Evolutionary conservation across 1,140 invertebrate species (phyloP).

Genomic region (Tenebrio molitor): DNA sequence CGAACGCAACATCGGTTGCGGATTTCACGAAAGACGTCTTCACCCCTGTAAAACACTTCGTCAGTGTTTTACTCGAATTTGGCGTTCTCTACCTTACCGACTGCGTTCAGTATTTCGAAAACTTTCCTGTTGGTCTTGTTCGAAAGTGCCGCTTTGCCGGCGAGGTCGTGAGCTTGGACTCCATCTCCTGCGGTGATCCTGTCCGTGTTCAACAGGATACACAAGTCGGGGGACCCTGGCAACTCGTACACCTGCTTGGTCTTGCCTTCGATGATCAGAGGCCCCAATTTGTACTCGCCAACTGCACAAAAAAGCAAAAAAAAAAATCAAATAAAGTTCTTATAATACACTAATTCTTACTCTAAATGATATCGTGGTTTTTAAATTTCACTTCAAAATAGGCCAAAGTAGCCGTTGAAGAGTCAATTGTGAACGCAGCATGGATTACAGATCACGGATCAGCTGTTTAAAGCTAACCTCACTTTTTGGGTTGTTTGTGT

Average conservation of each 20-base stretch:
- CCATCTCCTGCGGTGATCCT: constrained; percentile 97
- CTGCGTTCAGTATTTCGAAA: constrained; percentile 88
- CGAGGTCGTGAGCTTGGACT: constrained; percentile 88
- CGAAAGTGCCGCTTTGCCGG: constrained; percentile 94
- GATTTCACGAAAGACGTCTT: constrained; percentile 89
- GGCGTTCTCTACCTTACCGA: constrained; percentile 76
- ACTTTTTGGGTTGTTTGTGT: too few relatives aligned
- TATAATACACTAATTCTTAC: too few relatives aligned
- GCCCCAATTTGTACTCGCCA: constrained; percentile 77
- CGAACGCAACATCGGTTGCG: constrained; percentile 80
- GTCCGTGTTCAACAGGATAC: constrained; percentile 91
- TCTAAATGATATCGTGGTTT: too few relatives aligned
- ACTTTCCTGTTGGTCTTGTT: constrained; percentile 93
- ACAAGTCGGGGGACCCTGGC: constrained; percentile 75
- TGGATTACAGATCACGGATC: too few relatives aligned
- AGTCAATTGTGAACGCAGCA: too few relatives aligned
- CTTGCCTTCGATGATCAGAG: constrained; percentile 92
- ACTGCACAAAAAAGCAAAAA: constrained; percentile 70
- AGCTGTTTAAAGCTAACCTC: too few relatives aligned
- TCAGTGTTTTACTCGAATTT: too few relatives aligned
- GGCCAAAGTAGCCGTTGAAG: too few relatives aligned
- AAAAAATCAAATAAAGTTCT: too few relatives aligned
- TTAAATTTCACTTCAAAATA: too few relatives aligned
- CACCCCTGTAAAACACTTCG: constrained; percentile 73
- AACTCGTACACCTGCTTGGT: constrained; percentile 94